Evolutionary conservation across 2,113 vertebrate genomes (phyloP).

Genomic region (Diphyllodes magnificus): DNA sequence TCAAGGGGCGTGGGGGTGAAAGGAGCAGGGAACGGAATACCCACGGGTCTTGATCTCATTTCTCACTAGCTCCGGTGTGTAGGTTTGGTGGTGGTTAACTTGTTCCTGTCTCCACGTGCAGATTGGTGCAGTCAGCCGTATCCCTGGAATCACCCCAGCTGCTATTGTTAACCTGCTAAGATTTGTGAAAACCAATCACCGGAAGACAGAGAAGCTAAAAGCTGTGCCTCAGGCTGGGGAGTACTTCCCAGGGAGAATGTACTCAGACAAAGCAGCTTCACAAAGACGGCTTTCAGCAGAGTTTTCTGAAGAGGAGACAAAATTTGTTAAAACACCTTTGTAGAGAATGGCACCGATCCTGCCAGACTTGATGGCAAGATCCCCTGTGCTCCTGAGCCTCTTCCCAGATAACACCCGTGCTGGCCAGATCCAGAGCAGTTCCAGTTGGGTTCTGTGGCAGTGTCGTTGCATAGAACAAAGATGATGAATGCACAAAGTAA

Average conservation of each 20-base stretch:
- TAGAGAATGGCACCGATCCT: neutral
- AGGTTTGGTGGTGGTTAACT: neutral
- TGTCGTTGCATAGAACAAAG: neutral
- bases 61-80: neutral
- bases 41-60: neutral
- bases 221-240: neutral
- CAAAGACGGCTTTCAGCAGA: neutral
- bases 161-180: slow-evolving; percentile 83
- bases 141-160: slow-evolving; percentile 89
- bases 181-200: slow-evolving; percentile 71
- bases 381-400: neutral
- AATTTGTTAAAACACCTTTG: neutral
- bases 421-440: neutral
- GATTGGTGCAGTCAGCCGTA: slow-evolving; percentile 86
- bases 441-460: neutral
- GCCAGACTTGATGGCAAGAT: rapidly evolving
- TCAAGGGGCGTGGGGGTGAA: neutral
- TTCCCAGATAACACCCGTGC: neutral
- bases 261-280: neutral
- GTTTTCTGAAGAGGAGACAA: neutral
- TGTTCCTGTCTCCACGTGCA: slow-evolving; percentile 40
- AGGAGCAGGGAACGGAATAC: neutral
- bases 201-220: neutral
- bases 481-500: rapidly evolving
- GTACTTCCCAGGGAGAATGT: neutral